Evolutionary conservation across 2,113 vertebrate species (phyloP), one percentile per base, ranked within the genome.

Genomic region (Lycocorax pyrrhopterus): DNA sequence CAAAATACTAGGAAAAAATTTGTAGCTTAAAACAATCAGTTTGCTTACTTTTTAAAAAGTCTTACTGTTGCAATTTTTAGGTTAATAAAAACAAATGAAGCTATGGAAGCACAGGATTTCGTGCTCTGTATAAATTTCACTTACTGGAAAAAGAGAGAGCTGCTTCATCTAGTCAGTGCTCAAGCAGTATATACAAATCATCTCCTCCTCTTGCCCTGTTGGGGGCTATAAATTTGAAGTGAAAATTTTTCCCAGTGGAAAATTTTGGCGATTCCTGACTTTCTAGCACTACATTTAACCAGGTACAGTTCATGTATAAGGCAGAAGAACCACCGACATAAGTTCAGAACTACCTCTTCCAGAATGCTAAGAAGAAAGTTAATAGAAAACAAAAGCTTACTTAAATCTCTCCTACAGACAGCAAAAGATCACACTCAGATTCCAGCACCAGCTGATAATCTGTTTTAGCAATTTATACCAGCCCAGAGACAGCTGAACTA

Each of bases 1-100:
- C 90, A 96, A 96, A 97, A 91, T 90, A 95, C 59, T 92, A 96
- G 53, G 96, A 97, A 97, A 95, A 96, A 77, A 74, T 32, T 89
- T 87, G 81, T 97, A 94, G 76, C 92, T 96, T 94, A 92, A 96
- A 96, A 96, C 82, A 97, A 97, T 90, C 84, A 58, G 59, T 90
- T 95, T 84, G 66, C 90, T 90, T 75, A 93, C 82, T 67, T 90
- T 92, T 95, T 84, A 96, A 93, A 96, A 97, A 98, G 81, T 95
- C 85, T 81, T 69, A 63, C 62, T 90, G 81, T 72, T 75, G 81
- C 74, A 66, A 85, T 88, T 96, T 93, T 94, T 84, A 85, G 72
- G 46, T 96, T 93, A 73, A 73, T 96, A 95, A 91, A 96, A 96
- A 90, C 83, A 94, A 96, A 76, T 16, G 35, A 90, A 86, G 56